These are phyloP conservation scores for Listronotus bonariensis DNA, from an alignment of 1,140 invertebrate genomes.

Conservation along the genomic window DNA sequence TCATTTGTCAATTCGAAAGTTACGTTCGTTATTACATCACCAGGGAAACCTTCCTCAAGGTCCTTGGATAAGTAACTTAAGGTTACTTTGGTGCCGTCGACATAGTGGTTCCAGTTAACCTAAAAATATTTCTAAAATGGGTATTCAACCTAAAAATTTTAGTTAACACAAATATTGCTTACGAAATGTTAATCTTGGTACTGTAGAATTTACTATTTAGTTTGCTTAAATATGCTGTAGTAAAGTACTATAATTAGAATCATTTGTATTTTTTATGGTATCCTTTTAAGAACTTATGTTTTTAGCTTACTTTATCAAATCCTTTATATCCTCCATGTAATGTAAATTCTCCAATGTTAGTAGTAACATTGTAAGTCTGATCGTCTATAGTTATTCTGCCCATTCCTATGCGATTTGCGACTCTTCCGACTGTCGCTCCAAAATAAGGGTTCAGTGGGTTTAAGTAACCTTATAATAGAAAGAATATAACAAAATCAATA, in stretches of 20 bases:
- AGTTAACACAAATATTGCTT: too few relatives aligned
- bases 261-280: too few relatives aligned
- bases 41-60: slow-evolving; percentile 88
- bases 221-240: too few relatives aligned
- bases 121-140: too few relatives aligned
- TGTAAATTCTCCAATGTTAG: slow-evolving; percentile 73
- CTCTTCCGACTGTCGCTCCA: slow-evolving; percentile 85
- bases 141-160: too few relatives aligned
- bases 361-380: slow-evolving; percentile 68
- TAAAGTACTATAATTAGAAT: too few relatives aligned
- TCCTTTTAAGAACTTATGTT: too few relatives aligned
- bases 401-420: slow-evolving; percentile 82
- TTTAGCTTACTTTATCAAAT: slow-evolving; percentile 75
- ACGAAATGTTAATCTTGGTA: too few relatives aligned
- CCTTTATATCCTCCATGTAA: slow-evolving; percentile 87
- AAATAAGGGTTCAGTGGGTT: slow-evolving; percentile 74
- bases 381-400: slow-evolving; percentile 73
- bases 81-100: slow-evolving; percentile 52
- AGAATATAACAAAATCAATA: too few relatives aligned
- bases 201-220: too few relatives aligned
- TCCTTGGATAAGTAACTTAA: slow-evolving; percentile 59
- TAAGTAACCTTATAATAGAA: slow-evolving; percentile 62
- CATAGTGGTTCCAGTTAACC: slow-evolving; percentile 48
- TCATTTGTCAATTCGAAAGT: slow-evolving; percentile 74
- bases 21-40: slow-evolving; percentile 69